phyloP scores from a whole-genome alignment of 2,888 invertebrate species.

The Drosophila mimetica region DNA sequence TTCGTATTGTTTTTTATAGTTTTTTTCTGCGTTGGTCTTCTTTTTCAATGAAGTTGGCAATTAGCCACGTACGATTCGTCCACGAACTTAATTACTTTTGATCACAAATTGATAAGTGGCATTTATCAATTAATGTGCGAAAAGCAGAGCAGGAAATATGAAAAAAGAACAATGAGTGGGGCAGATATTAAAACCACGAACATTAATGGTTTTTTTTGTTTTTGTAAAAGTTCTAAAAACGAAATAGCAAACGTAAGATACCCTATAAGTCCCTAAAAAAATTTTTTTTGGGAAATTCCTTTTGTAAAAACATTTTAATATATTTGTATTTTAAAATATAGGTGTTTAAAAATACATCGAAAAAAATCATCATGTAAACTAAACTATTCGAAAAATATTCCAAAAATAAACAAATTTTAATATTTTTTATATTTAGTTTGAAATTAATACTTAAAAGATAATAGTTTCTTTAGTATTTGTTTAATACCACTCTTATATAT shows the following conservation, averaged over 20 bases:
- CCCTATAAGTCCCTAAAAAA: neutral
- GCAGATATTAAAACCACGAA: slow-evolving; percentile 23
- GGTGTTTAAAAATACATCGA: too few species aligned
- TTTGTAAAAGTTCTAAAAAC: neutral
- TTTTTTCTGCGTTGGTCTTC: slow-evolving; percentile 11
- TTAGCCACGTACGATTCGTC: slow-evolving; percentile 40
- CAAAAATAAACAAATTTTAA: too few species aligned
- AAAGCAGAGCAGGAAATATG: slow-evolving; percentile 45
- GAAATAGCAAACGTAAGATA: neutral
- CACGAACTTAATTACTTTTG: slow-evolving; percentile 67
- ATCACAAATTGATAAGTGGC: slow-evolving; percentile 69
- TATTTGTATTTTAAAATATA: too few species aligned
- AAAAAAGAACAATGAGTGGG: slow-evolving; percentile 42
- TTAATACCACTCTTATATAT: too few species aligned
- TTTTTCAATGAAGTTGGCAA: slow-evolving; percentile 35
- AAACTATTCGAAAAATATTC: too few species aligned
- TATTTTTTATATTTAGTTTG: too few species aligned
- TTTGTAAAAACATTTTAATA: too few species aligned
- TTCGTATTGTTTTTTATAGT: slow-evolving; percentile 5
- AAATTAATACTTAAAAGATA: too few species aligned
- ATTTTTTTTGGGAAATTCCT: too few species aligned
- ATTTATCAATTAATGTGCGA: slow-evolving; percentile 78
- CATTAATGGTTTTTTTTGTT: slow-evolving; percentile 14
- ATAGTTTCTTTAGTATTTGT: too few species aligned
- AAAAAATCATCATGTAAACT: too few species aligned